These are phyloP conservation scores for Crenuchus spilurus DNA, from an alignment of 2,797 vertebrate species.

Conservation along the genomic window DNA sequence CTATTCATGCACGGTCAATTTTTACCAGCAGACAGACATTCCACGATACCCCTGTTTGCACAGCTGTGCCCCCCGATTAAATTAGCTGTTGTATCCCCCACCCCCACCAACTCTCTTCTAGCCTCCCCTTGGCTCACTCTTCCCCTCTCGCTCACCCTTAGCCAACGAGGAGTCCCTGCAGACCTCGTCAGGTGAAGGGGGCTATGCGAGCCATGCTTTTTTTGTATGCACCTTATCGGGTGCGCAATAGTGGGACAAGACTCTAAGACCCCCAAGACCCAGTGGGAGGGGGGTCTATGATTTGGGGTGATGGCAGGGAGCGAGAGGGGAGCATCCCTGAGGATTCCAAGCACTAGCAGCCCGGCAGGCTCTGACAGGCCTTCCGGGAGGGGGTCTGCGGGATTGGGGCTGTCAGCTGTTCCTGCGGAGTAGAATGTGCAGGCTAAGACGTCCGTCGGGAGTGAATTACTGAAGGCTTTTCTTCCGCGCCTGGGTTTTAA, in stretches of 20 bases:
- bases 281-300: constrained; percentile 81
- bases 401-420: constrained; percentile 97
- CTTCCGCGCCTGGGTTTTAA: constrained; percentile 90
- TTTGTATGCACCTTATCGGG: constrained; percentile 59
- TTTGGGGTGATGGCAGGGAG: constrained; percentile 79
- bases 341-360: constrained; percentile 87
- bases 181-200: constrained; percentile 33
- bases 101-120: constrained; percentile 70
- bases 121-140: constrained; percentile 75
- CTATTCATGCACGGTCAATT: constrained; percentile 89
- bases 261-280: constrained; percentile 68
- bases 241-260: constrained; percentile 67
- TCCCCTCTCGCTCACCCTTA: constrained; percentile 79
- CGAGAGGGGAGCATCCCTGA: constrained; percentile 80
- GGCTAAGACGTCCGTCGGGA: constrained; percentile 94
- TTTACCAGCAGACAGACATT: constrained; percentile 89
- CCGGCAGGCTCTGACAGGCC: constrained; percentile 91
- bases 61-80: constrained; percentile 95
- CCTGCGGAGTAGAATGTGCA: constrained; percentile 88
- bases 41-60: constrained; percentile 91
- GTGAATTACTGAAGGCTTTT: constrained; percentile 98
- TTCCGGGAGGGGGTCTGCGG: constrained; percentile 82
- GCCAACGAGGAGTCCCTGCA: constrained; percentile 61
- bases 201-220: constrained; percentile 12
- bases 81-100: constrained; percentile 85